These are phyloP conservation scores for Panthera leo DNA, from an alignment of 2,113 vertebrate species.

Conservation along the genomic window DNA sequence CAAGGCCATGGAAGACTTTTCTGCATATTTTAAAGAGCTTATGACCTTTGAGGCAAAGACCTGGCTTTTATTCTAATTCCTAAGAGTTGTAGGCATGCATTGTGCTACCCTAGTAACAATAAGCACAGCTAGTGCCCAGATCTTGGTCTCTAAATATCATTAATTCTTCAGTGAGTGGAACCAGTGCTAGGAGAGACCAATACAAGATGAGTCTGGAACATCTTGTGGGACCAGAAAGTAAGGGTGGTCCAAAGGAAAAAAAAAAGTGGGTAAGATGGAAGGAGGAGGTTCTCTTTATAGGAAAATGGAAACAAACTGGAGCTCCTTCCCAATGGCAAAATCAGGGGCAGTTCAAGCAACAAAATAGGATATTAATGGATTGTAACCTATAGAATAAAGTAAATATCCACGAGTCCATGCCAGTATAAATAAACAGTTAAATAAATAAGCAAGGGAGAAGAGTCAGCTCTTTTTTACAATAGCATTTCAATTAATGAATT, in stretches of 20 bases:
- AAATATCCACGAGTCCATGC: background rate
- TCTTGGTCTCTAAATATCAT: conserved; percentile 8
- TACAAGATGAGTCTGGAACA: background rate
- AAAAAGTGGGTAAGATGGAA: background rate
- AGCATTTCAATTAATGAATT: background rate
- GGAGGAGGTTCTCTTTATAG: background rate
- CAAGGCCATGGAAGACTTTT: background rate
- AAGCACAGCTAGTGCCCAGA: background rate
- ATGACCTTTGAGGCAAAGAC: background rate
- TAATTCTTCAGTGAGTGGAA: background rate
- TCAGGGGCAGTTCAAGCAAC: background rate
- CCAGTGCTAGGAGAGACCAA: background rate
- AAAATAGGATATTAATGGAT: background rate
- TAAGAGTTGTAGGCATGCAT: background rate
- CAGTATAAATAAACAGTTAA: background rate
- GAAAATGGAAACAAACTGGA: background rate
- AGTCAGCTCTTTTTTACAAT: background rate
- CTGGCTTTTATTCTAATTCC: background rate
- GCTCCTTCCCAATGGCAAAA: background rate
- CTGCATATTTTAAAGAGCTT: background rate
- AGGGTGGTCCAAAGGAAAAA: background rate
- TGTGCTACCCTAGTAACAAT: background rate
- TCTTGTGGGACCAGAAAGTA: background rate
- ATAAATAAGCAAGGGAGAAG: background rate
- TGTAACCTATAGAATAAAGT: background rate